These are phyloP conservation scores for Drosophila suboccidentalis DNA, from an alignment of 2,888 invertebrate genomes.

Conservation along the genomic window DNA sequence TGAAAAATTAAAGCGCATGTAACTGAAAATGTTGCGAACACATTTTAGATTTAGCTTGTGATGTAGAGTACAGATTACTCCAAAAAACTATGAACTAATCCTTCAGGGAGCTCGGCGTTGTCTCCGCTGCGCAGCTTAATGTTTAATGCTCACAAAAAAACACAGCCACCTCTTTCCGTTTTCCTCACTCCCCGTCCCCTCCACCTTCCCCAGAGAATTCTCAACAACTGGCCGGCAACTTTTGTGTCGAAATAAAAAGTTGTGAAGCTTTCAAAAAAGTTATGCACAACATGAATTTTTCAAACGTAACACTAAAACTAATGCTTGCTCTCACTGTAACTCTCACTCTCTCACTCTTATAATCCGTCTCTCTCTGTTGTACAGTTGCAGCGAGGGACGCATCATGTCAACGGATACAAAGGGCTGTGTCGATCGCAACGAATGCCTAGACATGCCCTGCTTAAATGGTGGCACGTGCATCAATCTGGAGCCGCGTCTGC, in stretches of 20 bases:
- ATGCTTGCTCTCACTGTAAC: background rate
- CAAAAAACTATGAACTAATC: constrained; percentile 39
- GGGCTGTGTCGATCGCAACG: constrained; percentile 97
- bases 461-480: constrained; percentile 96
- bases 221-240: constrained; percentile 47
- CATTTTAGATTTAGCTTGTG: constrained; percentile 12
- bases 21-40: constrained; percentile 12
- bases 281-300: constrained; percentile 61
- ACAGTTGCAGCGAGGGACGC: constrained; percentile 96
- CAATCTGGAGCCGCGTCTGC: constrained; percentile 95
- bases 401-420: constrained; percentile 95
- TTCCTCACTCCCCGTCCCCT: background rate
- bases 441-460: constrained; percentile 97
- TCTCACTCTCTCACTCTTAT: background rate
- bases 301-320: constrained; percentile 45
- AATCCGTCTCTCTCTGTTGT: background rate
- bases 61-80: constrained; percentile 28
- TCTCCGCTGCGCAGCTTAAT: constrained; percentile 45
- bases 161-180: constrained; percentile 2
- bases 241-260: constrained; percentile 56
- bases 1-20: background rate
- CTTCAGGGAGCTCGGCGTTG: constrained; percentile 13
- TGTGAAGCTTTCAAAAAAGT: constrained; percentile 59
- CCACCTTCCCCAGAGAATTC: background rate
- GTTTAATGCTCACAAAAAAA: constrained; percentile 51